phyloP scores from a whole-genome alignment of 2,888 invertebrate genomes.

The Crepidodera aurea region DNA sequence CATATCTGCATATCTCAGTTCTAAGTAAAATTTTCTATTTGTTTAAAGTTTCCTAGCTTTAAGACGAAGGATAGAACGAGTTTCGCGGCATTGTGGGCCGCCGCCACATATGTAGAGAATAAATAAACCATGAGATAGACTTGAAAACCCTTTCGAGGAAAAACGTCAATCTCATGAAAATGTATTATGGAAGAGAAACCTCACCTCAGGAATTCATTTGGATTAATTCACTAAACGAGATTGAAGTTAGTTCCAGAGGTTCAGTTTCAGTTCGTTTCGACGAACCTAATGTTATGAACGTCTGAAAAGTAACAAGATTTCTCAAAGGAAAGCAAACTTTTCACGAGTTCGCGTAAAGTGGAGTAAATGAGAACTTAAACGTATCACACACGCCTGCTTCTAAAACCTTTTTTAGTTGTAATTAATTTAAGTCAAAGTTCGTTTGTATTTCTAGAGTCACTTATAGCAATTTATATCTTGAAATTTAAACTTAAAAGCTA shows the following conservation, averaged over 20 bases:
- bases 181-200: slow-evolving; percentile 30
- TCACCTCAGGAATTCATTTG: slow-evolving; percentile 30
- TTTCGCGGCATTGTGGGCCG: too few relatives aligned
- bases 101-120: slow-evolving; percentile 15
- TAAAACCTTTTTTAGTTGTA: slow-evolving; percentile 6
- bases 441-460: too few relatives aligned
- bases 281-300: slow-evolving; percentile 20
- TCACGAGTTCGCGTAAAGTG: slow-evolving; percentile 17
- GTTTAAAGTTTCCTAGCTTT: too few relatives aligned
- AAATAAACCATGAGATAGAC: slow-evolving; percentile 29
- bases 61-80: too few relatives aligned
- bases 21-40: too few relatives aligned
- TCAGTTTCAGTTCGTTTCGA: slow-evolving; percentile 24
- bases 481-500: too few relatives aligned
- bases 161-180: slow-evolving; percentile 31
- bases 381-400: neutral
- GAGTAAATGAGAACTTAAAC: slow-evolving; percentile 17
- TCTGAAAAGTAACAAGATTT: slow-evolving; percentile 21
- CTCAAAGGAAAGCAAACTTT: slow-evolving; percentile 19
- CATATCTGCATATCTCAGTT: too few relatives aligned
- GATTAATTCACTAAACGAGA: slow-evolving; percentile 31
- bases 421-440: too few relatives aligned
- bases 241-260: slow-evolving; percentile 24
- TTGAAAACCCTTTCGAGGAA: slow-evolving; percentile 25
- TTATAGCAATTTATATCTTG: too few relatives aligned